Conservation (phyloP, 37 sponge, comb jelly and placozoan genomes). For the Dysidea cf. avara region DNA sequence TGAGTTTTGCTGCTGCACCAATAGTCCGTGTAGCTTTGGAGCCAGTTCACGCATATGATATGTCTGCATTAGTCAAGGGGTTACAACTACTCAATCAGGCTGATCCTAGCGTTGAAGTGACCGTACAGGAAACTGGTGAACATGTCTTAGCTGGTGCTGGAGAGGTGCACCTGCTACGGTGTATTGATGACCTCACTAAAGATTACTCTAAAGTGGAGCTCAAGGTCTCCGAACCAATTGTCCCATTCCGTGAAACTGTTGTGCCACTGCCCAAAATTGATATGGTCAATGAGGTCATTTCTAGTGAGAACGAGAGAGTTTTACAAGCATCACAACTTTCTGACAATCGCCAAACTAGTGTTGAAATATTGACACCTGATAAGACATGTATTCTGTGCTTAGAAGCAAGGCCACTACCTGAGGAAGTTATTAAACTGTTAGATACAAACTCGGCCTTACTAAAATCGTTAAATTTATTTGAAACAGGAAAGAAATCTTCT, state of each 20-base stretch:
- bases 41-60: slow-evolving; percentile 70
- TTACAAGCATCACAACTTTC: neutral
- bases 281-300: slow-evolving; percentile 84
- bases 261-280: slow-evolving; percentile 77
- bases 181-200: slow-evolving; percentile 83
- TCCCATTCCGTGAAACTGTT: slow-evolving; percentile 95
- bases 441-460: slow-evolving; percentile 48
- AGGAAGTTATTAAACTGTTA: slow-evolving; percentile 32
- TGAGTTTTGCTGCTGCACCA: slow-evolving; percentile 74
- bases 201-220: slow-evolving; percentile 67
- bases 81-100: slow-evolving; percentile 89
- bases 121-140: slow-evolving; percentile 87
- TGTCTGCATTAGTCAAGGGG: slow-evolving; percentile 66
- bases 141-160: slow-evolving; percentile 84
- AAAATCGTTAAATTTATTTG: slow-evolving; percentile 30
- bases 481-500: neutral
- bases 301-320: slow-evolving; percentile 44
- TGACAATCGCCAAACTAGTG: neutral
- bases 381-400: slow-evolving; percentile 46
- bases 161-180: slow-evolving; percentile 94
- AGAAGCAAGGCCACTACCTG: slow-evolving; percentile 69
- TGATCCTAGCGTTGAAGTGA: slow-evolving; percentile 88
- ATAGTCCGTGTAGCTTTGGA: slow-evolving; percentile 94
- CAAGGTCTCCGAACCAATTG: slow-evolving; percentile 87
- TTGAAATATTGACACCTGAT: slow-evolving; percentile 53